A percentile compares a stretch with the other conserved stretches of the same genome.
Evolutionary conservation across 2,113 vertebrate species (phyloP).

Genomic region (Paramisgurnus dabryanus): DNA sequence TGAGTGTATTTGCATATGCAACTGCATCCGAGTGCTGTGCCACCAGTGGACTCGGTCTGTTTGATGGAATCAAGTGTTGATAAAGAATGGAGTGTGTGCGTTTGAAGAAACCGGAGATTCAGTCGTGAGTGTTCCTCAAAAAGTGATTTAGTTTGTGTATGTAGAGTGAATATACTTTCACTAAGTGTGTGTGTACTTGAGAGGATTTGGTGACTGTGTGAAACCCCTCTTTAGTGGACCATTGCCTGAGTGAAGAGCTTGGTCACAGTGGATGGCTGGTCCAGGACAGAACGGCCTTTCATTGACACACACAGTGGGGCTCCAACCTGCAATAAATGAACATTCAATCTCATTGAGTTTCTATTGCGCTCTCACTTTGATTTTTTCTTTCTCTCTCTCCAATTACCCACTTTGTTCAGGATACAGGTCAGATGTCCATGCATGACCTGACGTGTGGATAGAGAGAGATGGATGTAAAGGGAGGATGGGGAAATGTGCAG

Average conservation of each 20-base stretch:
- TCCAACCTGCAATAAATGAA: slow-evolving; percentile 92
- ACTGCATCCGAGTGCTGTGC: slow-evolving; percentile 62
- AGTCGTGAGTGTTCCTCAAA: slow-evolving; percentile 16
- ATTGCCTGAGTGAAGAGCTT: slow-evolving; percentile 68
- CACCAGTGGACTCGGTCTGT: slow-evolving; percentile 33
- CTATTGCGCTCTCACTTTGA: slow-evolving; percentile 46
- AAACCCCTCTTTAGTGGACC: slow-evolving; percentile 70
- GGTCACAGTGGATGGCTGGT: slow-evolving; percentile 80
- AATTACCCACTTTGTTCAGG: slow-evolving; percentile 85
- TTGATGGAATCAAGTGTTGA: slow-evolving; percentile 20
- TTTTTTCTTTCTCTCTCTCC: slow-evolving; percentile 41
- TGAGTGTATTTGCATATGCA: slow-evolving; percentile 39
- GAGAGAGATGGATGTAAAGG: slow-evolving; percentile 30
- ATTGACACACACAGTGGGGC: slow-evolving; percentile 84
- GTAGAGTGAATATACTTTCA: slow-evolving; percentile 34
- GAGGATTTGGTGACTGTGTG: slow-evolving; percentile 69
- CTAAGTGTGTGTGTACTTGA: slow-evolving; percentile 34
- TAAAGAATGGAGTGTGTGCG: slow-evolving; percentile 12
- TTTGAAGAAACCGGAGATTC: slow-evolving; percentile 1
- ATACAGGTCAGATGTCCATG: slow-evolving; percentile 84
- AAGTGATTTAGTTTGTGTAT: slow-evolving; percentile 30
- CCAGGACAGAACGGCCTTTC: slow-evolving; percentile 92
- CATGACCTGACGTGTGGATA: slow-evolving; percentile 83
- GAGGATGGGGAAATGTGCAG: not conserved
- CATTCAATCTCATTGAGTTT: slow-evolving; percentile 94